These are phyloP conservation scores for Semotilus atromaculatus DNA, from an alignment of 2,797 vertebrate genomes.

Conservation along the genomic window DNA sequence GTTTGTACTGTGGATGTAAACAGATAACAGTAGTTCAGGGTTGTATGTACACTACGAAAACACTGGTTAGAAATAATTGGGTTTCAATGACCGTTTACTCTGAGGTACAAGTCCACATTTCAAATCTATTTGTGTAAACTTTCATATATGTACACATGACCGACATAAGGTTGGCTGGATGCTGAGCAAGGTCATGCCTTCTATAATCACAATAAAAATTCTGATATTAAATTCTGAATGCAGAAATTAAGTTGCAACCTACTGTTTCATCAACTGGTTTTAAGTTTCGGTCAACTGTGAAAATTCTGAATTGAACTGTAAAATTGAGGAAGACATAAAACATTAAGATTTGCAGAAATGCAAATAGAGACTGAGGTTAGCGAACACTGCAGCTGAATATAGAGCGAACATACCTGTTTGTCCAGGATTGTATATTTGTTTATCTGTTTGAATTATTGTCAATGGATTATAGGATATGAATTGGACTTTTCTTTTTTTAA, in stretches of 20 bases:
- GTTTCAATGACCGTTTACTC: background rate
- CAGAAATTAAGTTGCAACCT: conserved; percentile 51
- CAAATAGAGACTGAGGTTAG: background rate
- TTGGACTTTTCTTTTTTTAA: conserved; percentile 26
- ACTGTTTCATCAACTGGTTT: conserved; percentile 67
- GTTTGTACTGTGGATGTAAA: conserved; percentile 30
- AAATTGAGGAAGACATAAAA: background rate
- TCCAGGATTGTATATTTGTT: conserved; percentile 86
- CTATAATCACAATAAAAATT: background rate
- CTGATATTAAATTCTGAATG: background rate
- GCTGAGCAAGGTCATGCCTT: background rate
- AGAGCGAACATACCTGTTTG: conserved; percentile 78
- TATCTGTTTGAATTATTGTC: conserved; percentile 86
- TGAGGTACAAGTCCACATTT: conserved; percentile 14
- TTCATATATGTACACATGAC: background rate
- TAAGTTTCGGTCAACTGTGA: conserved; percentile 79
- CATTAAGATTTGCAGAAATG: background rate
- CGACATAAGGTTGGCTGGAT: background rate
- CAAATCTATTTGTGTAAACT: background rate
- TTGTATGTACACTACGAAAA: background rate
- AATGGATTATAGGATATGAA: conserved; percentile 56
- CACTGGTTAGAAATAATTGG: background rate
- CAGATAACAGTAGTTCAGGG: background rate
- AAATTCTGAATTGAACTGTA: conserved; percentile 84
- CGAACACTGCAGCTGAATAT: background rate